Percentiles rank a stretch among this genome's conserved stretches.
Evolutionary conservation across 1,140 invertebrate genomes (phyloP).

Genomic region (Condylostylus longicornis): DNA sequence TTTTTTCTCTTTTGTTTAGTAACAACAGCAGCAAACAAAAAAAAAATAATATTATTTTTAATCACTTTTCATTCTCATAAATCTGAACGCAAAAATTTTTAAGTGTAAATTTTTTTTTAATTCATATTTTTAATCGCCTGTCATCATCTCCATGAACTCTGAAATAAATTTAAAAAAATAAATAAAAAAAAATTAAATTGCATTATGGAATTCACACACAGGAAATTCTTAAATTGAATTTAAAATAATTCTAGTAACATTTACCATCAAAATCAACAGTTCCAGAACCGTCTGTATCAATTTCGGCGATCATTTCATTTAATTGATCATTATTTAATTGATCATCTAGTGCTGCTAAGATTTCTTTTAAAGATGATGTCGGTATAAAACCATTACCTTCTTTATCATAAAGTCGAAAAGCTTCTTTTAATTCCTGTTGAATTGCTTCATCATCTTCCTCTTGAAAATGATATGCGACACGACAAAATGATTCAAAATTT

Average conservation of each 20-base stretch:
- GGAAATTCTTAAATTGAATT: background rate
- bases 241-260: conserved; percentile 1
- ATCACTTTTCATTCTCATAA: too few relatives aligned
- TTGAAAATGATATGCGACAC: conserved; percentile 51
- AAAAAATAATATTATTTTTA: too few relatives aligned
- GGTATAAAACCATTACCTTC: conserved; percentile 71
- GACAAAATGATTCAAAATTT: conserved; percentile 50
- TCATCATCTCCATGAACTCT: conserved; percentile 66
- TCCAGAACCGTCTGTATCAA: conserved; percentile 64
- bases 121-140: conserved; percentile 38
- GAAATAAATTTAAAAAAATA: conserved; percentile 20
- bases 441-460: conserved; percentile 66
- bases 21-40: too few relatives aligned
- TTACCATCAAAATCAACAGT: conserved; percentile 74
- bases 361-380: conserved; percentile 61
- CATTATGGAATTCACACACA: background rate
- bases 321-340: conserved; percentile 65
- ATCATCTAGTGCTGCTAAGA: conserved; percentile 61
- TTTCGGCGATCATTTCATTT: conserved; percentile 73
- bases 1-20: too few relatives aligned
- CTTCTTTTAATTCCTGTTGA: conserved; percentile 58
- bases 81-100: too few relatives aligned
- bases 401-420: conserved; percentile 59
- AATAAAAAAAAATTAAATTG: background rate
- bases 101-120: too few relatives aligned